Evolutionary conservation across 2,797 vertebrate species (phyloP).

Genomic region (Crenuchus spilurus): DNA sequence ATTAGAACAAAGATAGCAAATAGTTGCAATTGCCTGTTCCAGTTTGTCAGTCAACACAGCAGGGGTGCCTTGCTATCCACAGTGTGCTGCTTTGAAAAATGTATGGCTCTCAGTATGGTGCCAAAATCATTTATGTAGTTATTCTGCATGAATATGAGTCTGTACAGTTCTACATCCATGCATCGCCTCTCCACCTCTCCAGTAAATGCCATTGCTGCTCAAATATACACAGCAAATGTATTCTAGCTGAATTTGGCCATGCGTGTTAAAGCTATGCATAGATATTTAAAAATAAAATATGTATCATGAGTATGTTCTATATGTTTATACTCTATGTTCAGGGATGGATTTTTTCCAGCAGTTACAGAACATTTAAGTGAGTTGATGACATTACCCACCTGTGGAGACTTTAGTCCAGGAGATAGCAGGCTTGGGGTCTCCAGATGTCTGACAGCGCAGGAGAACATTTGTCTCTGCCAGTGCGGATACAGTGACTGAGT

Average conservation of each 20-base stretch:
- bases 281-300: too few species aligned
- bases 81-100: not conserved
- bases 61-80: not conserved
- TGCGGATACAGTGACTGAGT: slow-evolving; percentile 69
- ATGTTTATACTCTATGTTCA: not conserved
- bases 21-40: not conserved
- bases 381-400: slow-evolving; percentile 64
- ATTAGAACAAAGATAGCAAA: not conserved
- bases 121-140: not conserved
- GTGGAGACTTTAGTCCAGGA: slow-evolving; percentile 83
- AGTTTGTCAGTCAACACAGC: not conserved
- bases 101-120: not conserved
- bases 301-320: too few species aligned
- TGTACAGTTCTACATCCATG: not conserved
- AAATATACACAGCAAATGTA: too few species aligned
- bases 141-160: not conserved
- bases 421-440: slow-evolving; percentile 72
- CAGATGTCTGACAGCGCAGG: slow-evolving; percentile 74
- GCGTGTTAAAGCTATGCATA: too few species aligned
- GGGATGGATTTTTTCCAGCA: too few species aligned
- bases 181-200: not conserved
- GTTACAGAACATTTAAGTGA: not conserved
- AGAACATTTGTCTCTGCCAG: slow-evolving; percentile 76
- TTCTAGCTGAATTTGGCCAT: too few species aligned
- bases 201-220: not conserved